A percentile compares a stretch with the other conserved stretches of the same genome.
phyloP scores from a whole-genome alignment of 2,888 invertebrate species.

The Agapetus fuscipes region DNA sequence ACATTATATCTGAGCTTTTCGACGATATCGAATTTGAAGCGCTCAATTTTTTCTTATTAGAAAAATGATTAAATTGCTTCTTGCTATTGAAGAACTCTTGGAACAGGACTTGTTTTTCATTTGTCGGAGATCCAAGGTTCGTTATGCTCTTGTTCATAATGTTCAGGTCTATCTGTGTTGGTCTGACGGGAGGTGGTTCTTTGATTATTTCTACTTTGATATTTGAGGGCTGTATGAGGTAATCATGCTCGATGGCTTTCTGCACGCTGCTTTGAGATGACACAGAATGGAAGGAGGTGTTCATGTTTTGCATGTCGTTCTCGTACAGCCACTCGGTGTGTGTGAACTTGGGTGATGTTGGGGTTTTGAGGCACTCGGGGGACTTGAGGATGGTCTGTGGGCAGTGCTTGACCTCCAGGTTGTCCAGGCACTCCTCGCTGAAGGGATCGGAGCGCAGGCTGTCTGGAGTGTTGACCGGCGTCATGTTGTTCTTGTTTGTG shows the following conservation, averaged over 20 bases:
- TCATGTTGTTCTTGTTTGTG: slow-evolving; percentile 14
- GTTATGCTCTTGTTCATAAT: slow-evolving; percentile 3
- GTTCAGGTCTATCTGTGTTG: slow-evolving; percentile 31
- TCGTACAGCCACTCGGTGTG: slow-evolving; percentile 40
- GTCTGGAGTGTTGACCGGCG: slow-evolving; percentile 25
- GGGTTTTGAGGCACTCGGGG: slow-evolving; percentile 8
- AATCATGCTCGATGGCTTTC: slow-evolving; percentile 47
- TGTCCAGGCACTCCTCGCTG: slow-evolving; percentile 41
- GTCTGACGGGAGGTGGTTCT: slow-evolving; percentile 24
- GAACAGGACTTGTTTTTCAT: slow-evolving; percentile 8
- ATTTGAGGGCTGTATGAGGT: slow-evolving; percentile 52
- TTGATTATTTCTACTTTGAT: slow-evolving; percentile 39
- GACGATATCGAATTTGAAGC: slow-evolving; percentile 7
- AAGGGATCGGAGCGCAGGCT: slow-evolving; percentile 32
- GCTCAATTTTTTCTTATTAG: slow-evolving; percentile 9
- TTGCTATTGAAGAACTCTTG: slow-evolving; percentile 14
- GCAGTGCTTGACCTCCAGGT: slow-evolving; percentile 31
- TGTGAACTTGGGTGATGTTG: slow-evolving; percentile 6
- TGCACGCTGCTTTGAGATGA: slow-evolving; percentile 32
- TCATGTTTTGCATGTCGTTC: slow-evolving; percentile 30
- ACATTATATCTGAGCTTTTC: slow-evolving; percentile 24
- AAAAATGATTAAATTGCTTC: slow-evolving; percentile 8
- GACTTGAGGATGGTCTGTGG: slow-evolving; percentile 12
- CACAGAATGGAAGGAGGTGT: slow-evolving; percentile 24
- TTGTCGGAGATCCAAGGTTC: slow-evolving; percentile 2